Evolutionary conservation across 1,140 invertebrate species (phyloP).

Genomic region (Thrips palmi): DNA sequence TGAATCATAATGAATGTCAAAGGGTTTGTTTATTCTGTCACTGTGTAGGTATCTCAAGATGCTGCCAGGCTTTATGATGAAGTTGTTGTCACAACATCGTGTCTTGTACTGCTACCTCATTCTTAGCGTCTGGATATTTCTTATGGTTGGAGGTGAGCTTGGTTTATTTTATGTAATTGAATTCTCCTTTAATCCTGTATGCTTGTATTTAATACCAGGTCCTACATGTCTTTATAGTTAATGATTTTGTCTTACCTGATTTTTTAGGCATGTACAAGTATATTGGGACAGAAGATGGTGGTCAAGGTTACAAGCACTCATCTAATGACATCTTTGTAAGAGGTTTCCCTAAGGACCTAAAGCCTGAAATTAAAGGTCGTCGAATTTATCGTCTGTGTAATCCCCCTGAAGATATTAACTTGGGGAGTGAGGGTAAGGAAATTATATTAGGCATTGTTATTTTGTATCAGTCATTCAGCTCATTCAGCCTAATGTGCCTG

Average conservation of each 20-base stretch:
- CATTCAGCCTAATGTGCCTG: slow-evolving; percentile 6
- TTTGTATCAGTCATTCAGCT: slow-evolving; percentile 9
- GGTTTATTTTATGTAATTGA: slow-evolving; percentile 10
- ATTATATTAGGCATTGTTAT: slow-evolving; percentile 4
- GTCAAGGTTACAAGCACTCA: slow-evolving; percentile 17
- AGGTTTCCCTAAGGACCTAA: slow-evolving; percentile 30
- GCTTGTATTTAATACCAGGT: slow-evolving; percentile 4
- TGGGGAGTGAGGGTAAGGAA: slow-evolving; percentile 42
- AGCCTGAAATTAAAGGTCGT: slow-evolving; percentile 36
- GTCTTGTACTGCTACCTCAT: slow-evolving; percentile 58
- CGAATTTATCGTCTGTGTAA: slow-evolving; percentile 46
- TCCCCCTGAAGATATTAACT: slow-evolving; percentile 37
- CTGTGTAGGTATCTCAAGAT: no score
- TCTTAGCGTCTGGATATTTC: slow-evolving; percentile 58
- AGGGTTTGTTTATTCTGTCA: no score
- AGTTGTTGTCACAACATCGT: slow-evolving; percentile 47
- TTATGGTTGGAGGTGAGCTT: slow-evolving; percentile 43
- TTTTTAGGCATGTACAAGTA: slow-evolving; percentile 55
- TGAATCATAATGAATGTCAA: no score
- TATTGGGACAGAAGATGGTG: slow-evolving; percentile 32
- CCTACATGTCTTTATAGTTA: not conserved
- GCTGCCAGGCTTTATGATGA: slow-evolving; percentile 26
- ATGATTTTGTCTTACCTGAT: slow-evolving; percentile 8
- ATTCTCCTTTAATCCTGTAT: not conserved
- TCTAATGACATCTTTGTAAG: slow-evolving; percentile 23